Conservation (phyloP, 2,797 vertebrate genomes). For the Syndactyla subalaris region DNA sequence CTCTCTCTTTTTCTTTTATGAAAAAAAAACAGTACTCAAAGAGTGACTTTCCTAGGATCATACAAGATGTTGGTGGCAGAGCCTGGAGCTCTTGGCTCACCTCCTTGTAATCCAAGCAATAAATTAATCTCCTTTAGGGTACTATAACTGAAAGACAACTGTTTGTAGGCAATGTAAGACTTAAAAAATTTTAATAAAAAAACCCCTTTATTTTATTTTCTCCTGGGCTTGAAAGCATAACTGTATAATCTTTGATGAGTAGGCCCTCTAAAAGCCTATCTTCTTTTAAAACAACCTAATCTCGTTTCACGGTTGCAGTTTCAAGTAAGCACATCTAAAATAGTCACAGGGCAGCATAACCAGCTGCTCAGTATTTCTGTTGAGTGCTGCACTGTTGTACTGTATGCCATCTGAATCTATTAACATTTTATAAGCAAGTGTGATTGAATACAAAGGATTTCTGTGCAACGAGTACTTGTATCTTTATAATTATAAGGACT, state of each 20-base stretch:
- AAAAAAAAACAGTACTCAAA: not conserved
- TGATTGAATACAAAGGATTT: not conserved
- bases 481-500: constrained; percentile 6
- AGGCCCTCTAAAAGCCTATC: not conserved
- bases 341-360: not conserved
- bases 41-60: not conserved
- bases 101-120: not conserved
- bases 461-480: not conserved
- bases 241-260: not conserved
- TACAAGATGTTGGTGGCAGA: not conserved
- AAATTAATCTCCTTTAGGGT: not conserved
- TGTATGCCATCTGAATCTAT: not conserved
- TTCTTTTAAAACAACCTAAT: not conserved
- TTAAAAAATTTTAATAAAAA: constrained; percentile 12
- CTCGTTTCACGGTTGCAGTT: not conserved
- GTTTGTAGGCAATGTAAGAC: not conserved
- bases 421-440: not conserved
- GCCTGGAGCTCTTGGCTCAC: not conserved
- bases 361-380: not conserved
- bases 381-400: not conserved
- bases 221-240: not conserved
- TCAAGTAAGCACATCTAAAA: not conserved
- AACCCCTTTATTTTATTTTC: not conserved
- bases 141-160: not conserved
- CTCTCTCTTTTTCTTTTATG: not conserved